phyloP scores from a whole-genome alignment of 2,797 vertebrate species.

The Anas flavirostris region DNA sequence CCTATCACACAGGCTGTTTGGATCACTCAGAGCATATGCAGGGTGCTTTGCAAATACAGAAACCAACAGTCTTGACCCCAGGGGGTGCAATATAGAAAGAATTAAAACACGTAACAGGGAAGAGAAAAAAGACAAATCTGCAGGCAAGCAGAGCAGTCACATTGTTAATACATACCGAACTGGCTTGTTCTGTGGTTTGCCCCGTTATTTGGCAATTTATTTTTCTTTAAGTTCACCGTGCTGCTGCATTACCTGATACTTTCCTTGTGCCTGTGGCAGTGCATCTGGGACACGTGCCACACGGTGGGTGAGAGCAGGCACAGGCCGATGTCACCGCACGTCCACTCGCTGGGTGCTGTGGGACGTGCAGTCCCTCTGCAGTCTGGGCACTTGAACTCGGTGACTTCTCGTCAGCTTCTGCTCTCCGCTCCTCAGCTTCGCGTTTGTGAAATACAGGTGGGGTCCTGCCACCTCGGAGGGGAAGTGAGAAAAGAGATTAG shows the following conservation, averaged over 20 bases:
- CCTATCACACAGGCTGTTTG: neutral
- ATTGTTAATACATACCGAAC: neutral
- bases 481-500: slow-evolving; percentile 13
- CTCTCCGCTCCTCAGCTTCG: neutral
- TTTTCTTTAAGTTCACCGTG: neutral
- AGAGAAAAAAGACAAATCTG: neutral
- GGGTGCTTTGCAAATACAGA: neutral
- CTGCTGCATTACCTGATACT: neutral
- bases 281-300: neutral
- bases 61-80: neutral
- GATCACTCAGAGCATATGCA: neutral
- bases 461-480: neutral
- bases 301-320: neutral
- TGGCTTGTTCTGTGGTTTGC: neutral
- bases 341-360: neutral
- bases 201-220: neutral
- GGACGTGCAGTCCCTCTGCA: neutral
- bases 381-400: neutral
- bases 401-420: neutral
- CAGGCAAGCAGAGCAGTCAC: neutral
- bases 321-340: neutral
- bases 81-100: neutral
- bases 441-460: neutral
- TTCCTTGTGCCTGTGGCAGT: neutral
- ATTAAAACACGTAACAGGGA: neutral